These are phyloP conservation scores for Oceanodroma leucorhoa DNA, from an alignment of 2,797 vertebrate genomes.

Conservation along the genomic window DNA sequence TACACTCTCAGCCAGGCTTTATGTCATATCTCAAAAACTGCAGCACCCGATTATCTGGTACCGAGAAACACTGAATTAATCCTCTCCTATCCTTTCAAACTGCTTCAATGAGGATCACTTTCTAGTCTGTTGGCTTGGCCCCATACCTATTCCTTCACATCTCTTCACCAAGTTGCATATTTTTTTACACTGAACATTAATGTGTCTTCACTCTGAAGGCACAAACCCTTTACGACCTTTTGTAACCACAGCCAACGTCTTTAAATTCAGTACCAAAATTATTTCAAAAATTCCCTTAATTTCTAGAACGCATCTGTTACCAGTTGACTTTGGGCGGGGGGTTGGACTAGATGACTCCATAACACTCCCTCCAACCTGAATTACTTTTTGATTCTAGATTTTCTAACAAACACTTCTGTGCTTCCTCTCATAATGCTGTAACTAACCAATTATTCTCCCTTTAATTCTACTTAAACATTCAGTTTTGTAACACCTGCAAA, in stretches of 20 bases:
- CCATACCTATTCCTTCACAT: not conserved
- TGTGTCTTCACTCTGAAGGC: not conserved
- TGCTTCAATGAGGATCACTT: not conserved
- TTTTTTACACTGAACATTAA: not conserved
- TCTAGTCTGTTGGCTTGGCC: not conserved
- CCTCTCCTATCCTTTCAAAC: not conserved
- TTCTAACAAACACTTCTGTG: not conserved
- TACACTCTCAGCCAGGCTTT: not conserved
- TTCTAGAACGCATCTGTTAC: not conserved
- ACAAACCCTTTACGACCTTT: not conserved
- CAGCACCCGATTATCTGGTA: accelerated
- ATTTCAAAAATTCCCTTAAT: not conserved
- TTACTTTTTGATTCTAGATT: not conserved
- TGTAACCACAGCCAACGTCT: not conserved
- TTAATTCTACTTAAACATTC: not conserved
- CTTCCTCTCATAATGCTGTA: not conserved
- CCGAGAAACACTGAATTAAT: not conserved
- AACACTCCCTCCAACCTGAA: accelerated
- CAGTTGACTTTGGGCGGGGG: not conserved
- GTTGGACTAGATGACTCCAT: not conserved
- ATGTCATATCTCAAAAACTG: not conserved
- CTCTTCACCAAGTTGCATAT: not conserved
- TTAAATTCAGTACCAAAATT: not conserved
- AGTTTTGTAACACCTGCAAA: not conserved
- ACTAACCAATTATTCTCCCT: not conserved